Evolutionary conservation across 1,140 invertebrate species (phyloP), one percentile per base, ranked within the genome.

Genomic region (Megalonaias nervosa): DNA sequence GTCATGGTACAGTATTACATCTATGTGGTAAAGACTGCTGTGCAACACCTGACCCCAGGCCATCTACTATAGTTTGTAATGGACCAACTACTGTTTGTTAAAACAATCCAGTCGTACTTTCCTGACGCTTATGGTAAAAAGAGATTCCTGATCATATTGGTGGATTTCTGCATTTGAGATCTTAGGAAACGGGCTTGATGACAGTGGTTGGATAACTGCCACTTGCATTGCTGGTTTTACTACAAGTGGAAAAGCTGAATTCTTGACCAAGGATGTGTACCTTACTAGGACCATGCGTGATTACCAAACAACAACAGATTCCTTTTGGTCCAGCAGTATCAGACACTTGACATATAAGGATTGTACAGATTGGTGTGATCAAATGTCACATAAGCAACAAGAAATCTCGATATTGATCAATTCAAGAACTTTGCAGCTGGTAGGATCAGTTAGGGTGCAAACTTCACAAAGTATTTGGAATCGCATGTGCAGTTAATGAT

Each of bases 21-120:
- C 80, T 62, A 82, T 58, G 68, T 78, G 5, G 67, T 86, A 13
- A 64, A 69, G 58, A 48, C 70, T 48, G 67, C 77, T 62, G 73
- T 74, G 23, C 58, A 79, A 66, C 73, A 76, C 61, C 67, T 85
- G 9, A 88, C 88, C 70, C 80, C 82, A 58, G 75, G 78, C 2
- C 84, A 88, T 66, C 67, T 75, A n/a, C 81, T 83, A 65, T 78
- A 83, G 6, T 72, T 85, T 31, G 59, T 68, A 48, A 38, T 74
- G 21, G 84, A 86, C 59, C 84, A 85, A 62, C 82, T 82, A 31
- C 80, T 84, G 3, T 86, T 38, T 77, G 74, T 68, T 15, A 19
- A 84, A 75, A 64, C 70, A 31, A 82, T 86, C 23, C 85, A 86
- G 71, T 84, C 73, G 75, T 64, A 71, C n/a, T 80, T 74, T 72